Base-by-base conservation (phyloP, 2,797 vertebrate genomes). In the Cryptoblepharus egeriae region DNA sequence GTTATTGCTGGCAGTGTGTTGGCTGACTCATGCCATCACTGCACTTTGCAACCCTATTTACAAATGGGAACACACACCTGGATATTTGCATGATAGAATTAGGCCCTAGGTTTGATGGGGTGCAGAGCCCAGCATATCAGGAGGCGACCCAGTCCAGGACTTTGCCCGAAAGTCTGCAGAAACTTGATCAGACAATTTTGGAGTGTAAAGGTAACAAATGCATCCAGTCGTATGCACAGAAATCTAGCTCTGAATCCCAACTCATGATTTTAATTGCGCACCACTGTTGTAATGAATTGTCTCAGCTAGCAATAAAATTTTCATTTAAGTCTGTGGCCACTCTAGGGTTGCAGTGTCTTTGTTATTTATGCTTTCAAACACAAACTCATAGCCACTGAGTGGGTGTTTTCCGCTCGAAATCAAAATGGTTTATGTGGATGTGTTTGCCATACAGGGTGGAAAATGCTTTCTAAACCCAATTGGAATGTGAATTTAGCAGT, bases 401-500 rank as follows among this genome's bases (percentile, higher is more conserved):
- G 68, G 87, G 55, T 76, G n/a, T 52, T 88, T 42, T 42, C 82
- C 71, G 12, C 85, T 90, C 89, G 49, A 88, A 11, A 49, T 39
- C 85, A 75, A 85, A 86, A 61, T 85, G 1, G 77, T 88, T 82
- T 68, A 64, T 94, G 87, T 74, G 39, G 57, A 88, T 80, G 87
- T 87, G 24, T 94, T 93, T 91, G 88, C 89, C 88, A 90, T 77
- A 87, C 85, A 92, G 69, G 91, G 71, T 22, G 65, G 93, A 92
- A 85, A 94, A 91, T 96, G 96, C 95, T 96, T 94, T 96, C 95
- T 95, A 95, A 95, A 95, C 95, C 95, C 97, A 93, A 94, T 94
- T 96, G 77, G 95, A 95, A 96, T 97, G 97, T 97, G 95, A 93
- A 95, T 97, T 95, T 95, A 94, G 94, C 96, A 95, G 96, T 97